Conservation (phyloP, 2,888 invertebrate genomes). For the Celastrina argiolus region DNA sequence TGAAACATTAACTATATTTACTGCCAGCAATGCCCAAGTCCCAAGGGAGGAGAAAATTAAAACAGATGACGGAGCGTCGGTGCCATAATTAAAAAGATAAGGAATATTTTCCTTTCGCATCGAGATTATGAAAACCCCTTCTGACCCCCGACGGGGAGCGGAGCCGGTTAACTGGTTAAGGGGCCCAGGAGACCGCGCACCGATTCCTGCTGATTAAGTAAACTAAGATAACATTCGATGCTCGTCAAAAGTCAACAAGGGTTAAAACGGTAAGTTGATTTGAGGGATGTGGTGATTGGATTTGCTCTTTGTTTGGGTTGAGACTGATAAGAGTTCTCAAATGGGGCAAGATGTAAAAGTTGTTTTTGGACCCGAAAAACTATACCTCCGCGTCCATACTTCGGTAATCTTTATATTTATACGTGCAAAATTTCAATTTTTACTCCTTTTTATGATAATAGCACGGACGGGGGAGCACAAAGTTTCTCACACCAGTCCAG, state of each 20-base stretch:
- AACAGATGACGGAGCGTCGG: conserved; percentile 71
- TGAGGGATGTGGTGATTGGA: conserved; percentile 71
- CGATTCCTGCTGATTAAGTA: conserved; percentile 73
- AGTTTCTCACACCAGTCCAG: no score
- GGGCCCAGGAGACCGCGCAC: conserved; percentile 63
- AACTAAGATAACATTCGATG: conserved; percentile 75
- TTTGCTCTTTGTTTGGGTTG: conserved; percentile 47
- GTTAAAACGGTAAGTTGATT: conserved; percentile 72
- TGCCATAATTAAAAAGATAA: conserved; percentile 77
- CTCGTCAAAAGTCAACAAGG: conserved; percentile 76
- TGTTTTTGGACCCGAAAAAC: no score
- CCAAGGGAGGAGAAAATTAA: conserved; percentile 66
- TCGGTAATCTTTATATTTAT: no score
- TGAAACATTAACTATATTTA: neutral
- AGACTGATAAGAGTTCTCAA: neutral
- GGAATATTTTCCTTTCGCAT: conserved; percentile 66
- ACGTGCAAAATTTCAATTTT: no score
- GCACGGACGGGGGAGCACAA: no score
- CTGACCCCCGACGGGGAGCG: conserved; percentile 43
- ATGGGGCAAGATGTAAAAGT: neutral
- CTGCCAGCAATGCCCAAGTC: conserved; percentile 41
- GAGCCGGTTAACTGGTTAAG: conserved; percentile 66
- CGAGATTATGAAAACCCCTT: conserved; percentile 61
- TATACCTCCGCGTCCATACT: no score
- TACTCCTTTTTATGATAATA: no score